phyloP scores from a whole-genome alignment of 2,888 invertebrate genomes.

The Epirrhoe alternata region DNA sequence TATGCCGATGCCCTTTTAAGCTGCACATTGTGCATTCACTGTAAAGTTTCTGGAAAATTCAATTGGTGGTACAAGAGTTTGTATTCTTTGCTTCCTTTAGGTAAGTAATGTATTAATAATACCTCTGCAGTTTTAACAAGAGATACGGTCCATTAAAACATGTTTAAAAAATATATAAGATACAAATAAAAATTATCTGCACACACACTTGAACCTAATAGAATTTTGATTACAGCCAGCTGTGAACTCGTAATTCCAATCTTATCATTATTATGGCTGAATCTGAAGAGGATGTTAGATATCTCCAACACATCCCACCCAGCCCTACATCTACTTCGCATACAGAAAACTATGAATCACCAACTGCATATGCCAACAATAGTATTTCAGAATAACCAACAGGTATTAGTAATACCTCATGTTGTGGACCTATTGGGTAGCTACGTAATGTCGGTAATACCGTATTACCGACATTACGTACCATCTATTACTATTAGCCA shows the following conservation, averaged over 20 bases:
- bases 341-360: background rate
- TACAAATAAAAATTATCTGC: too few species aligned
- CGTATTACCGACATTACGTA: constrained; percentile 13
- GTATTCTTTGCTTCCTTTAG: background rate
- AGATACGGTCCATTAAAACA: too few species aligned
- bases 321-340: background rate
- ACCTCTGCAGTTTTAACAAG: too few species aligned
- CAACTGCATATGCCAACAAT: background rate
- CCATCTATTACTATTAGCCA: constrained; percentile 18
- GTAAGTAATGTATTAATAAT: background rate
- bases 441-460: too few species aligned
- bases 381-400: constrained; percentile 14
- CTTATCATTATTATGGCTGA: constrained; percentile 11
- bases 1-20: constrained; percentile 53
- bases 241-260: constrained; percentile 1
- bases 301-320: background rate
- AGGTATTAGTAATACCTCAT: too few species aligned
- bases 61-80: constrained; percentile 1
- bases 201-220: constrained; percentile 37
- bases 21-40: constrained; percentile 39
- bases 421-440: too few species aligned
- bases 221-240: constrained; percentile 21
- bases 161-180: too few species aligned
- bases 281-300: background rate
- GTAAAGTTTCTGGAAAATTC: constrained; percentile 39